These are phyloP conservation scores for Aproaerema taeniolella DNA, from an alignment of 2,888 invertebrate species.

Conservation along the genomic window DNA sequence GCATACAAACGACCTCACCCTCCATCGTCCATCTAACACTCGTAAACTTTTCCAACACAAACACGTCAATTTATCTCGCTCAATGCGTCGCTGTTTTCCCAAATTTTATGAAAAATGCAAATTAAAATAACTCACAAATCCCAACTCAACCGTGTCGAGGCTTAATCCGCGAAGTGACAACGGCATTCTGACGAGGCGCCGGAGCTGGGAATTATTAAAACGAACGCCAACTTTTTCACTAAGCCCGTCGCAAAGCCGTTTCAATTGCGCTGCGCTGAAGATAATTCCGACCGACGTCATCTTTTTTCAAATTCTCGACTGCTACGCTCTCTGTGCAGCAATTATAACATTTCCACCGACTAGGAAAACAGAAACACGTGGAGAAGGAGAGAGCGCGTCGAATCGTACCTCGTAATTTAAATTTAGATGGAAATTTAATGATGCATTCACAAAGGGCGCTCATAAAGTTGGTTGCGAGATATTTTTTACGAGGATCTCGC, in stretches of 20 bases:
- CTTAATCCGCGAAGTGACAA: conserved; percentile 78
- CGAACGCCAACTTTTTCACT: conserved; percentile 78
- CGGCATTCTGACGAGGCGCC: conserved; percentile 78
- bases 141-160: conserved; percentile 75
- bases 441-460: conserved; percentile 77
- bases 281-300: conserved; percentile 77
- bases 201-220: conserved; percentile 77
- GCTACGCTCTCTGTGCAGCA: conserved; percentile 73
- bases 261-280: conserved; percentile 78
- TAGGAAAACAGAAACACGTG: conserved; percentile 76
- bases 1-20: conserved; percentile 64
- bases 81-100: conserved; percentile 43
- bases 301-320: conserved; percentile 74
- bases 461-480: conserved; percentile 76
- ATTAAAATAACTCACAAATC: conserved; percentile 76
- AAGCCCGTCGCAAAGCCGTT: conserved; percentile 77
- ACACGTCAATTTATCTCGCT: conserved; percentile 30
- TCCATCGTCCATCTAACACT: conserved; percentile 43
- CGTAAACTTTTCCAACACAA: conserved; percentile 49
- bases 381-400: conserved; percentile 61
- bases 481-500: conserved; percentile 78
- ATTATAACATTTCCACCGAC: conserved; percentile 76
- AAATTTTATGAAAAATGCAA: conserved; percentile 66
- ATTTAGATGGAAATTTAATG: conserved; percentile 78
- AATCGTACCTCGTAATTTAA: conserved; percentile 73